Base-by-base conservation (phyloP, 2,113 vertebrate species). In the Podarcis muralis region DNA sequence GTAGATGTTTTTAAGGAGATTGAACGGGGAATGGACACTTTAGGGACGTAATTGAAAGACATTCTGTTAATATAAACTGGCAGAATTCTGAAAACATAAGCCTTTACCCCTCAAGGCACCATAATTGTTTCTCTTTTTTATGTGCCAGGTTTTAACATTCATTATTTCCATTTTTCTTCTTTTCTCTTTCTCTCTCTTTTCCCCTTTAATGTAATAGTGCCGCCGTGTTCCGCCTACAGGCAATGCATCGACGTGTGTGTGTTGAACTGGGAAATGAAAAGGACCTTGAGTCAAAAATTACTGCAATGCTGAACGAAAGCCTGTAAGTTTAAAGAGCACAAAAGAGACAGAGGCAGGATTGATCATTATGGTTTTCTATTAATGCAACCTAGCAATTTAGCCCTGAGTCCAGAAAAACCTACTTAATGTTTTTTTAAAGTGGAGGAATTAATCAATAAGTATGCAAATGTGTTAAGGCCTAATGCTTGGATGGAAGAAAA, bases 251-350 rank as follows among this genome's bases (percentile, higher is more conserved):
- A 35, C 90, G 95, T 11, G 59, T 99, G 83, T 94, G 96, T 92
- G 6, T 43, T 0, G 97, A 98, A 43, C 95, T 98, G 93, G 96
- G 95, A 87, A 90, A 66, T 0, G 97, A 98, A 89, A 96, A 95
- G 85, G 96, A 96, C 40, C 91, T 97, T 53, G 95, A 98, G 93
- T 18, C 93, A 1, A 93, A 88, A 40, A 87, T 97, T 89, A 84
- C 25, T 83, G 89, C 92, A 27, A 43, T 83, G 35, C 93, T 98
- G 9, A 92, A 93, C 85, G 95, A 98, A 65, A 96, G 92, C 18
- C 88, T 95, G 99, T 99, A 94, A 98, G 98, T 97, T 12, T 37
- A 80, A 9, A 23, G 12, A 66, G 57, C 66, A 3, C 62, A 27
- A 32, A 40, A 37, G 2, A 16, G 35, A 40, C n/a, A 8, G 30